These are phyloP conservation scores for Brachionus rubens DNA, from an alignment of 1,140 invertebrate genomes.

Conservation along the genomic window DNA sequence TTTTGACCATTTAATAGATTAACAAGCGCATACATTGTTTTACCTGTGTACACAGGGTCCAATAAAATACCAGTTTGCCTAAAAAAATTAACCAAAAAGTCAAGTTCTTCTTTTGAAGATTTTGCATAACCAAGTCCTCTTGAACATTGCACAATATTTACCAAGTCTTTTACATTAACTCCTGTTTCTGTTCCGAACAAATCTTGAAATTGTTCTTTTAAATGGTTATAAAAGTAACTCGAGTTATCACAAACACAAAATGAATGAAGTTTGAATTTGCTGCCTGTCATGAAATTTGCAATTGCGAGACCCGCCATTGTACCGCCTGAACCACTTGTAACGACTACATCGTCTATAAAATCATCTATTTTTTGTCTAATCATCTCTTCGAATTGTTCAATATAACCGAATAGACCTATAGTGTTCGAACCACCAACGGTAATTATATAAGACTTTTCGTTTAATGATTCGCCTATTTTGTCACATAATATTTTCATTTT, in stretches of 20 bases:
- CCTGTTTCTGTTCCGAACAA: slow-evolving; percentile 48
- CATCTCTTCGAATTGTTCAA: slow-evolving; percentile 53
- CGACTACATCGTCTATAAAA: slow-evolving; percentile 54
- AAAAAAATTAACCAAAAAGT: slow-evolving; percentile 52
- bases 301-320: slow-evolving; percentile 53
- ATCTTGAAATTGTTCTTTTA: slow-evolving; percentile 50
- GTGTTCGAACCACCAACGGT: slow-evolving; percentile 54
- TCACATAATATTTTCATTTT: slow-evolving; percentile 17
- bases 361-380: slow-evolving; percentile 50
- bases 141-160: slow-evolving; percentile 53
- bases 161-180: slow-evolving; percentile 48
- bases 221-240: slow-evolving; percentile 51
- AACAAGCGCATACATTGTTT: slow-evolving; percentile 51
- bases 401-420: slow-evolving; percentile 55
- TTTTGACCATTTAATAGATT: slow-evolving; percentile 49
- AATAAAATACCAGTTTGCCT: slow-evolving; percentile 52
- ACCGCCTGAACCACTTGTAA: slow-evolving; percentile 56
- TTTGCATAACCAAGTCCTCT: slow-evolving; percentile 54
- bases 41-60: slow-evolving; percentile 55
- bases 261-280: slow-evolving; percentile 53
- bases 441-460: slow-evolving; percentile 52
- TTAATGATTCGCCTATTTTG: slow-evolving; percentile 48
- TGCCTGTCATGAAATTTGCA: slow-evolving; percentile 53
- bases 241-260: slow-evolving; percentile 52
- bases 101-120: slow-evolving; percentile 53